phyloP scores from a whole-genome alignment of 2,888 invertebrate genomes.

The Eucera pruinosa region DNA sequence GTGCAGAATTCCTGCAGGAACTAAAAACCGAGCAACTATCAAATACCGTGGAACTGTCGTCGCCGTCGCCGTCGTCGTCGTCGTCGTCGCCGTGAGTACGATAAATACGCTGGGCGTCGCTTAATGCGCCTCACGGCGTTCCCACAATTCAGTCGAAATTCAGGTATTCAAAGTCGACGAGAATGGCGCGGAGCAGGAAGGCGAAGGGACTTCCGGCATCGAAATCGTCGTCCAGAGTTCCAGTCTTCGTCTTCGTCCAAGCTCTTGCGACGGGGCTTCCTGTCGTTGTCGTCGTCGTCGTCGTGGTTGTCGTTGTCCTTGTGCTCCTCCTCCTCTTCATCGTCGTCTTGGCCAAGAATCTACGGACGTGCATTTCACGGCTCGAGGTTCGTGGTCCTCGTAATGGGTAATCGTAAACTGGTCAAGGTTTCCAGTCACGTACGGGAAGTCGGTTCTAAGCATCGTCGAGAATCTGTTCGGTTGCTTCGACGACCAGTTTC shows the following conservation, averaged over 20 bases:
- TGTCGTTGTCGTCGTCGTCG: slow-evolving; percentile 19
- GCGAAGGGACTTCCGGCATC: slow-evolving; percentile 63
- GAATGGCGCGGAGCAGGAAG: slow-evolving; percentile 50
- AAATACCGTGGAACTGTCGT: slow-evolving; percentile 65
- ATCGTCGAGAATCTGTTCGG: slow-evolving; percentile 35
- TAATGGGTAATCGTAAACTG: slow-evolving; percentile 78
- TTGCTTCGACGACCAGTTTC: slow-evolving; percentile 15
- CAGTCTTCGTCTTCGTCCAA: slow-evolving; percentile 21
- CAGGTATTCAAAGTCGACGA: slow-evolving; percentile 63
- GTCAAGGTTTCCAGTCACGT: slow-evolving; percentile 79
- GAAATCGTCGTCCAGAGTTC: slow-evolving; percentile 56
- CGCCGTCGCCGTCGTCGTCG: no score
- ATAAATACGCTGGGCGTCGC: slow-evolving; percentile 65
- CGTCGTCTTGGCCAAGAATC: slow-evolving; percentile 30
- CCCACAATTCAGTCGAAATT: slow-evolving; percentile 67
- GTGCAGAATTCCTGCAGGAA: slow-evolving; percentile 4
- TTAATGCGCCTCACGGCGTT: slow-evolving; percentile 66
- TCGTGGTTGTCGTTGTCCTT: slow-evolving; percentile 21
- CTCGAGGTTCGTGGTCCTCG: slow-evolving; percentile 48
- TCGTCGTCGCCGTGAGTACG: slow-evolving; percentile 58
- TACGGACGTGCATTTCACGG: slow-evolving; percentile 63
- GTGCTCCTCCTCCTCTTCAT: background rate
- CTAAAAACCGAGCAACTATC: slow-evolving; percentile 65
- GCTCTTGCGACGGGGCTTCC: background rate
- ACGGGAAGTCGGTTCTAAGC: slow-evolving; percentile 71